These are phyloP conservation scores for Phthorimaea operculella DNA, from an alignment of 1,140 invertebrate species.

Conservation along the genomic window DNA sequence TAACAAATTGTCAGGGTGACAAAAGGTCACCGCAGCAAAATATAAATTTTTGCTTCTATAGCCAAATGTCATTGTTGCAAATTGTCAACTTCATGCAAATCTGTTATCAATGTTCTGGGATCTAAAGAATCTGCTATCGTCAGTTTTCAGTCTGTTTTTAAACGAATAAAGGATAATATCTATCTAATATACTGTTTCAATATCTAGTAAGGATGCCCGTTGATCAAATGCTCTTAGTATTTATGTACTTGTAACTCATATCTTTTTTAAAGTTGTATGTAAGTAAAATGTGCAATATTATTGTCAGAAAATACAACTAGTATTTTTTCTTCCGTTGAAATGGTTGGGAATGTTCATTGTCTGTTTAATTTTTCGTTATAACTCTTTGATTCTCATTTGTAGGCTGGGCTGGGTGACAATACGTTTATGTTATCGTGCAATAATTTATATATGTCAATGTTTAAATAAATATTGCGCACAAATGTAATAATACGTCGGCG, in stretches of 20 bases:
- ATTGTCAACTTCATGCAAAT: too few species aligned
- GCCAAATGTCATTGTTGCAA: too few species aligned
- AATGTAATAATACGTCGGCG: slow-evolving; percentile 35
- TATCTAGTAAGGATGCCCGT: slow-evolving; percentile 36
- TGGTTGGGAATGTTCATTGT: neutral
- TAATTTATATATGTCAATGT: slow-evolving; percentile 6
- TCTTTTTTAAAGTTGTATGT: neutral
- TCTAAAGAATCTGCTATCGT: too few species aligned
- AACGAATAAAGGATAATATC: too few species aligned
- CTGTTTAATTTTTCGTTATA: neutral
- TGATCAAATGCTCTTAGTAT: slow-evolving; percentile 13
- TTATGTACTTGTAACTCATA: neutral
- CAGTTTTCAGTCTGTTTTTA: too few species aligned
- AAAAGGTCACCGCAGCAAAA: too few species aligned
- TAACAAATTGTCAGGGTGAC: too few species aligned
- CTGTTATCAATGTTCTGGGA: too few species aligned
- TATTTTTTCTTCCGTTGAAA: neutral
- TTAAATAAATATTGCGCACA: slow-evolving; percentile 41
- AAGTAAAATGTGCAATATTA: neutral
- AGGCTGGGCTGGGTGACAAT: neutral
- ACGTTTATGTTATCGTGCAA: slow-evolving; percentile 9
- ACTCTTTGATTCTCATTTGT: neutral
- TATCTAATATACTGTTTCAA: slow-evolving; percentile 42
- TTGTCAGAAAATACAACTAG: neutral
- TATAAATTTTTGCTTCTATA: too few species aligned